Evolutionary conservation across 35 echinoderm and acorn worm genomes (phyloP).

Genomic region (Patiria miniata): DNA sequence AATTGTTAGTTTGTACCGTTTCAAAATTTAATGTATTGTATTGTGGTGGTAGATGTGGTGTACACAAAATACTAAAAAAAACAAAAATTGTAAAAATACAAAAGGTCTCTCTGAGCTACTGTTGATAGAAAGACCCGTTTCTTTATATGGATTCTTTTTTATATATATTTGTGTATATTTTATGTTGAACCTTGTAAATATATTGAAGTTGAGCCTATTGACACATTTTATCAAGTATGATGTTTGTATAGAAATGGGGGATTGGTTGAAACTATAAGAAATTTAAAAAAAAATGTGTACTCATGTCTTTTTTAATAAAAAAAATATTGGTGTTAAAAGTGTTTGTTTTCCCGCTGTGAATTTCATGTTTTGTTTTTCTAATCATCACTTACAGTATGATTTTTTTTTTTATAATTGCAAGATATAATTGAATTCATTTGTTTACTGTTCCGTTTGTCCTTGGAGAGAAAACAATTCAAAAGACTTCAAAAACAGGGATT

Average conservation of each 20-base stretch:
- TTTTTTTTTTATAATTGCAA: no score
- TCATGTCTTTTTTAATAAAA: conserved; percentile 20
- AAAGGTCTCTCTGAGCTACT: background rate
- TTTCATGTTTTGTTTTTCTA: no score
- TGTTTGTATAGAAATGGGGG: conserved; percentile 25
- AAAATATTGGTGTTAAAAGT: no score
- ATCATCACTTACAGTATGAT: no score
- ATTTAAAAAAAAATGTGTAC: conserved; percentile 23
- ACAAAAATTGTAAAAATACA: background rate
- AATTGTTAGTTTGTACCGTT: background rate
- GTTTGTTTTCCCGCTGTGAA: no score
- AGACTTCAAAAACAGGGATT: no score
- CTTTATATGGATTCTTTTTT: conserved; percentile 24
- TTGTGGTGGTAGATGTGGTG: conserved; percentile 11
- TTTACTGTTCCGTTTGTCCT: no score
- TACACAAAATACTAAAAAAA: background rate
- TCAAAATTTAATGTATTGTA: conserved; percentile 3
- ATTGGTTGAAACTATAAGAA: conserved; percentile 17
- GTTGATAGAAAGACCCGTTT: conserved; percentile 1
- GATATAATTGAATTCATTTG: no score
- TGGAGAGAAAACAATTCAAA: no score
- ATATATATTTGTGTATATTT: conserved; percentile 35
- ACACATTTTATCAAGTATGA: conserved; percentile 23
- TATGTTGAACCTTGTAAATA: conserved; percentile 34
- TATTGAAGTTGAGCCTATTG: conserved; percentile 21